Evolutionary conservation across 2,113 vertebrate species (phyloP), one percentile per base, ranked within the genome.

Genomic region (Megaleporinus macrocephalus): DNA sequence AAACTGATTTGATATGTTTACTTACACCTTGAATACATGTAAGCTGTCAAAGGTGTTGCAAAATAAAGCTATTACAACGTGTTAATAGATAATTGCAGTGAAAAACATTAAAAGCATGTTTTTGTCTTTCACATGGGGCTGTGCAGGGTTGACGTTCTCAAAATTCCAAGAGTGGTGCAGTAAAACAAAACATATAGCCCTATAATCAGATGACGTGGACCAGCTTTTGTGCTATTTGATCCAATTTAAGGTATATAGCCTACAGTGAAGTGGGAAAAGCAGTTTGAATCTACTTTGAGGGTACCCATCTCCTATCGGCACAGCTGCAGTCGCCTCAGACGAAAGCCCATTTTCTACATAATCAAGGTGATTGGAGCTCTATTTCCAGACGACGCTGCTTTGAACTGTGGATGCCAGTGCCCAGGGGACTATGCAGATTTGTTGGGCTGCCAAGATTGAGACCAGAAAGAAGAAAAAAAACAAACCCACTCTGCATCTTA

Each of bases 241-340:
- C 41, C 41, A 44, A 11, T 44, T 44, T 44, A 44, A 44, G 41
- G 9, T 44, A 44, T 44, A 6, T 72, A 26, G 18, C 18, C 59
- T 53, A 18, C 44, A 73, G 75, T 53, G 59, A 76, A 68, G 18
- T 5, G 33, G 36, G n/a, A 76, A 62, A n/a, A 13, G 14, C 10
- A 13, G 47, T 14, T 10, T 27, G 41, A n/a, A 20, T 76, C 16
- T 72, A 72, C 73, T 76, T 55, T 55, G 24, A 81, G 71, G 75
- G n/a, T 66, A 76, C 66, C 79, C 73, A 59, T 78, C 20, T 61
- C 66, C 82, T 51, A 62, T 80, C 74, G 30, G 41, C 63, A 73
- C 88, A 89, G 89, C 89, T 92, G 89, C 79, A 79, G n/a, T 57
- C 33, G 36, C 30, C 59, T 68, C 18, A 75, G 86, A 85, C 80